phyloP scores from a whole-genome alignment of 1,140 invertebrate genomes.

The Ruditapes philippinarum region DNA sequence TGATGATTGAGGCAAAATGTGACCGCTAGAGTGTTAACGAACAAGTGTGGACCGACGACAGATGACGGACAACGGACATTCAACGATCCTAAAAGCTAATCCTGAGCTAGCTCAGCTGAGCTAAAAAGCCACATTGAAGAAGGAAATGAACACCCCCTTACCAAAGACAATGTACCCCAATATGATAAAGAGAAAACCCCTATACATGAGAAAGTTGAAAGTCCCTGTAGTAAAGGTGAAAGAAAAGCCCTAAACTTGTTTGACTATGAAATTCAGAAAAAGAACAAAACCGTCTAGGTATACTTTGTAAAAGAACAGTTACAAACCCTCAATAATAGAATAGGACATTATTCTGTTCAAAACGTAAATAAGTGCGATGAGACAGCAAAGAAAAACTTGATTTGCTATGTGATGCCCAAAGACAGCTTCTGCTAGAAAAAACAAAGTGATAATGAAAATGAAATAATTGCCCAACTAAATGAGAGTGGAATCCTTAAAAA shows the following conservation, averaged over 20 bases:
- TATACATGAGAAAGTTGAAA: not conserved
- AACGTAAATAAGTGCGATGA: conserved; percentile 49
- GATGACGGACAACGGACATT: no score
- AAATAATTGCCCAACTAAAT: not conserved
- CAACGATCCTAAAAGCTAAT: no score
- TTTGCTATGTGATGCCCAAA: conserved; percentile 15
- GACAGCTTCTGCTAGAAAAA: not conserved
- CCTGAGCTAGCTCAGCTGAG: no score
- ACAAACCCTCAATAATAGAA: not conserved
- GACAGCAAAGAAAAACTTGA: conserved; percentile 21
- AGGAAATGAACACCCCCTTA: no score
- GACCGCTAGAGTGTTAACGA: no score
- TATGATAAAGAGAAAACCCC: not conserved
- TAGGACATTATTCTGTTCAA: conserved; percentile 51
- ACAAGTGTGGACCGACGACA: no score
- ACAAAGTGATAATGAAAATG: not conserved
- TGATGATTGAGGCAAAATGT: no score
- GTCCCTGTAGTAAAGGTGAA: not conserved
- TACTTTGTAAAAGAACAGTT: not conserved
- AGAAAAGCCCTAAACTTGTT: not conserved
- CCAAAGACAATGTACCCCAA: not conserved
- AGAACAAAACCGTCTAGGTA: not conserved
- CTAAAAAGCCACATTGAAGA: no score
- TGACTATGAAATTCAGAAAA: conserved; percentile 4
- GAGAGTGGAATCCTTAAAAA: no score